phyloP scores from a whole-genome alignment of 2,888 invertebrate species.

The Bombyx huttoni region DNA sequence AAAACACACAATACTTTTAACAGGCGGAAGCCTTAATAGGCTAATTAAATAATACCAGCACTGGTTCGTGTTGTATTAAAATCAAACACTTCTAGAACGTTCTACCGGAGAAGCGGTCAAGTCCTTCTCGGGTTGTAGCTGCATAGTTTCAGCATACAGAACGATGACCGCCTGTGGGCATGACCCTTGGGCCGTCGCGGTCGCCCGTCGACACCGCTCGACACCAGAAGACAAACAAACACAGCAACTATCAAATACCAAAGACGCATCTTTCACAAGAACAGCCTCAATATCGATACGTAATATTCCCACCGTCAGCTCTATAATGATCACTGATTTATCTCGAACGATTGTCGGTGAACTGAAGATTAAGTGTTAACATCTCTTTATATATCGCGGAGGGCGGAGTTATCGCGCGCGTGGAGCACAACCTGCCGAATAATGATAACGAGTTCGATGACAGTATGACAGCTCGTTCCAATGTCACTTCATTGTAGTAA shows the following conservation, averaged over 20 bases:
- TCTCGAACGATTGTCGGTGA: constrained; percentile 31
- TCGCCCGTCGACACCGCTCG: constrained; percentile 21
- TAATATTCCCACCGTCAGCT: background rate
- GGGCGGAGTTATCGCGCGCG: constrained; percentile 57
- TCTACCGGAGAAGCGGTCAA: background rate
- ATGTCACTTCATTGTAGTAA: constrained; percentile 63
- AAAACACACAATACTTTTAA: constrained; percentile 51
- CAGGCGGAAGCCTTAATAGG: constrained; percentile 55
- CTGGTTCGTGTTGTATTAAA: too few species aligned
- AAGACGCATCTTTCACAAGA: constrained; percentile 38
- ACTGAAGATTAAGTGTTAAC: constrained; percentile 36
- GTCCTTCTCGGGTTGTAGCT: constrained; percentile 20
- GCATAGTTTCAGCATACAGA: constrained; percentile 50
- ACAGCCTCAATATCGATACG: background rate
- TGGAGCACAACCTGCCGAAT: constrained; percentile 58
- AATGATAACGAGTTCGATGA: constrained; percentile 58
- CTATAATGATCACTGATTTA: constrained; percentile 9
- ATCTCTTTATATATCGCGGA: constrained; percentile 43
- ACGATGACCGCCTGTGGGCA: constrained; percentile 26
- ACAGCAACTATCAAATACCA: constrained; percentile 30
- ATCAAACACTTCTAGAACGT: constrained; percentile 10
- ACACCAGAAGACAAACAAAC: constrained; percentile 24
- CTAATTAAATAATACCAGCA: constrained; percentile 2
- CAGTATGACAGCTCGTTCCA: constrained; percentile 33
- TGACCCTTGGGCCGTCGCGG: constrained; percentile 21